Conservation (phyloP, 1,140 invertebrate genomes). For the Platyura marginata region DNA sequence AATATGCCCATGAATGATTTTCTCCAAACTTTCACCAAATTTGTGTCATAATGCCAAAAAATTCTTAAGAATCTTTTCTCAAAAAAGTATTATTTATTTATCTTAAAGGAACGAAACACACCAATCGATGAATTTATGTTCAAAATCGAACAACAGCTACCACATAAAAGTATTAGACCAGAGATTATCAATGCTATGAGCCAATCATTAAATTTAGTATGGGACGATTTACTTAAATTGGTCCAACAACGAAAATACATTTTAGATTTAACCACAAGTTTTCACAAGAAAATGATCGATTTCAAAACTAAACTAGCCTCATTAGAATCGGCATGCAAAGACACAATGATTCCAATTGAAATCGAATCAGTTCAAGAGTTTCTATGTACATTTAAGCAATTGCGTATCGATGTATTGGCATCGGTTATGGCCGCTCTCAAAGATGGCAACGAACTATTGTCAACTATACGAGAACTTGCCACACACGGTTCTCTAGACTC, state of each 20-base stretch:
- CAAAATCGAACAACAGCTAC: slow-evolving; percentile 67
- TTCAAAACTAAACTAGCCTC: slow-evolving; percentile 49
- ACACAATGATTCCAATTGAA: slow-evolving; percentile 42
- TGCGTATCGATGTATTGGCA: slow-evolving; percentile 50
- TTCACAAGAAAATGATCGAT: slow-evolving; percentile 49
- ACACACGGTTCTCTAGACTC: slow-evolving; percentile 51
- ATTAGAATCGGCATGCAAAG: slow-evolving; percentile 43
- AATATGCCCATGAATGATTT: too few relatives aligned
- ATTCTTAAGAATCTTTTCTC: too few relatives aligned
- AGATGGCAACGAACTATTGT: slow-evolving; percentile 57
- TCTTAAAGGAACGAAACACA: slow-evolving; percentile 48
- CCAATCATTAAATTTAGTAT: slow-evolving; percentile 67
- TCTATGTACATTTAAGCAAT: slow-evolving; percentile 40
- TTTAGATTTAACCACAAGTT: slow-evolving; percentile 53
- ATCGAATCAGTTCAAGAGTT: slow-evolving; percentile 45
- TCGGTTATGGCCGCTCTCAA: slow-evolving; percentile 56
- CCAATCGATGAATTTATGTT: slow-evolving; percentile 76
- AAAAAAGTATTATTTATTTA: too few relatives aligned
- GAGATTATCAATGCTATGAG: slow-evolving; percentile 85
- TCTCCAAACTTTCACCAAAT: too few relatives aligned
- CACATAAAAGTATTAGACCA: slow-evolving; percentile 52
- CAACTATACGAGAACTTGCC: slow-evolving; percentile 43
- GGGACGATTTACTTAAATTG: slow-evolving; percentile 70
- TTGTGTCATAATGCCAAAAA: too few relatives aligned
- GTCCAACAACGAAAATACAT: slow-evolving; percentile 59